Percentiles rank a stretch among this genome's conserved stretches.
These are phyloP conservation scores for Helleia helle DNA, from an alignment of 2,888 invertebrate genomes.

Conservation along the genomic window DNA sequence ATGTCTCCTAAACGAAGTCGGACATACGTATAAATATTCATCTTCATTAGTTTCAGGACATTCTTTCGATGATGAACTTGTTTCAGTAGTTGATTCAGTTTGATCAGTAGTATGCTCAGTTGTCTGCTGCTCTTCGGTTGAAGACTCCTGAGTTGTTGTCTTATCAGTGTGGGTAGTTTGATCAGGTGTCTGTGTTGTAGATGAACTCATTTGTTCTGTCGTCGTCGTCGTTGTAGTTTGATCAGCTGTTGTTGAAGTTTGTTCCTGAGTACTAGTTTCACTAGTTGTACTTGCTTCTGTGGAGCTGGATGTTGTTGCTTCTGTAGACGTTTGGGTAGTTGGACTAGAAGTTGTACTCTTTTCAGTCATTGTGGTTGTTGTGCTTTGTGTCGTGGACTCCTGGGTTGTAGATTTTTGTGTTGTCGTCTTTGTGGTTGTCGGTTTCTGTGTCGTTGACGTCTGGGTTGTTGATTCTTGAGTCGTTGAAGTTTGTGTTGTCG, in stretches of 20 bases:
- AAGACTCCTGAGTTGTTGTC: slow-evolving; percentile 25
- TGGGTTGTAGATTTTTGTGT: slow-evolving; percentile 23
- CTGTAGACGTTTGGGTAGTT: slow-evolving; percentile 10
- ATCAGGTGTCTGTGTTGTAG: slow-evolving; percentile 24
- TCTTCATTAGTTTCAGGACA: slow-evolving; percentile 77
- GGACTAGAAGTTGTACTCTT: slow-evolving; percentile 22
- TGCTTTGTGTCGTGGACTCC: slow-evolving; percentile 21
- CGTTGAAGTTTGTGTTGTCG: slow-evolving; percentile 25
- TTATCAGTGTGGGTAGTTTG: slow-evolving; percentile 22
- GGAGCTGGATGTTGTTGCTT: slow-evolving; percentile 17
- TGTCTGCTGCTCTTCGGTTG: slow-evolving; percentile 25
- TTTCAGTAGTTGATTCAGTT: slow-evolving; percentile 27
- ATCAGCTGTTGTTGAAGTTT: slow-evolving; percentile 24
- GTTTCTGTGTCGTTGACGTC: slow-evolving; percentile 21
- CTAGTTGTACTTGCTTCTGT: slow-evolving; percentile 24
- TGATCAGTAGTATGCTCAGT: slow-evolving; percentile 24
- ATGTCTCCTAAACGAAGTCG: slow-evolving; percentile 87
- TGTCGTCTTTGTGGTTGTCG: slow-evolving; percentile 20
- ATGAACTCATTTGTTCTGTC: slow-evolving; percentile 21
- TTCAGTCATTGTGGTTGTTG: slow-evolving; percentile 16
- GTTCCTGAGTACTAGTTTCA: slow-evolving; percentile 18
- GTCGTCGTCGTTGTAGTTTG: slow-evolving; percentile 22
- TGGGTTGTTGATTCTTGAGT: slow-evolving; percentile 24
- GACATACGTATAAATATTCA: slow-evolving; percentile 83
- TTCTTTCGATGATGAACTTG: slow-evolving; percentile 38